Base-by-base conservation (phyloP, 2,113 vertebrate species). In the Scophthalmus maximus region DNA sequence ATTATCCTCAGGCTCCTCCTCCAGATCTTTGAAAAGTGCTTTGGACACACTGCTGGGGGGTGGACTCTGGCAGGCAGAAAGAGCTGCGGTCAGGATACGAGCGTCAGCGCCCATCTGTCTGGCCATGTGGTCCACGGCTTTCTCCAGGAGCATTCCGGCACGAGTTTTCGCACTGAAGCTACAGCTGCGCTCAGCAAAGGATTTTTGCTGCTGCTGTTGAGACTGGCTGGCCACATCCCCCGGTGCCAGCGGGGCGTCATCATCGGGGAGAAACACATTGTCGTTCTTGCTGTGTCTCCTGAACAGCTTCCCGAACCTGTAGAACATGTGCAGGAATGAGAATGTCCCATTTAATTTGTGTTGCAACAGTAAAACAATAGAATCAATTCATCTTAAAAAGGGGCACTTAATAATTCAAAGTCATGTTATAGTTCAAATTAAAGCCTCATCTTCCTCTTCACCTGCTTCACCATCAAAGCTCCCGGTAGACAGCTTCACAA, bases 31-130 rank as follows among this genome's bases (percentile, higher is more conserved):
- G 85, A 95, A 95, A 42, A 83, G 92, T 0, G 87, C 76, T 64
- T 84, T 85, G 46, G 87, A 65, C 32, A 38, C 14, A 36, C 59
- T 64, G 18, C 34, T 42, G 0, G 87, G 60, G 0, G 92, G 86
- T 7, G 91, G 91, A 18, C 85, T 88, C 74, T 92, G 94, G 10
- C 89, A 82, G 18, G 91, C 90, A 0, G 92, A 94, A 7, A 98
- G 84, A 10, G 95, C 97, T 6, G 96, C 95, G 12, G 96, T 94
- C 15, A 99, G 92, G 73, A 99, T 99, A 74, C 95, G 97, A 53
- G 97, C 97, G 71, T 99, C 97, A 0, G 95, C 98, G 4, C 96
- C 97, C 95, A 99, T 96, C 91, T 95, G 94, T 76, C 95, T 93
- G 38, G 95, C 96, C 72, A 95, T 91, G 88, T 96, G 94, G 85